Evolutionary conservation across 1,140 invertebrate genomes (phyloP).

Genomic region (Eriosoma lanigerum): DNA sequence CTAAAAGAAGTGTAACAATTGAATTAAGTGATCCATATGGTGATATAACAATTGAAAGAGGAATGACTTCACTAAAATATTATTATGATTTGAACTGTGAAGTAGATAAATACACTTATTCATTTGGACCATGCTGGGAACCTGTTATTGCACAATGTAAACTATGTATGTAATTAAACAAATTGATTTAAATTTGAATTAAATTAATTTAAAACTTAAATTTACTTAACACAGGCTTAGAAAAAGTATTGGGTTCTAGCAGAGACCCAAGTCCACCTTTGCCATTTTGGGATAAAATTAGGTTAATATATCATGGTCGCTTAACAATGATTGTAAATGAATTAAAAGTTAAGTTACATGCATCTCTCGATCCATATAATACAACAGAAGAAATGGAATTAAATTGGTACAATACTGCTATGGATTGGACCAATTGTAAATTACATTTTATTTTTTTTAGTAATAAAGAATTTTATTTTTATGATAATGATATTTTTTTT

Average conservation of each 20-base stretch:
- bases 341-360: slow-evolving; percentile 86
- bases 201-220: not conserved
- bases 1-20: slow-evolving; percentile 70
- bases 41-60: slow-evolving; percentile 72
- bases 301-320: slow-evolving; percentile 88
- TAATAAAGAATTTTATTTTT: not conserved
- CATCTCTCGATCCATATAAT: slow-evolving; percentile 96
- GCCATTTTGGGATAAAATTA: slow-evolving; percentile 97
- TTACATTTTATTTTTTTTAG: slow-evolving; percentile 54
- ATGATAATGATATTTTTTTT: slow-evolving; percentile 53
- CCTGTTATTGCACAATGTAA: slow-evolving; percentile 95
- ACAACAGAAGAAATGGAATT: slow-evolving; percentile 98
- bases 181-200: not conserved
- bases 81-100: slow-evolving; percentile 98
- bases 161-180: slow-evolving; percentile 65
- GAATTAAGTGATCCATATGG: slow-evolving; percentile 76
- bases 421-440: slow-evolving; percentile 94
- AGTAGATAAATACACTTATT: slow-evolving; percentile 82
- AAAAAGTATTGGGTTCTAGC: slow-evolving; percentile 81
- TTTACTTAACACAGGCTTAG: slow-evolving; percentile 65
- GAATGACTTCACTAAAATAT: slow-evolving; percentile 94
- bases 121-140: slow-evolving; percentile 98
- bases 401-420: slow-evolving; percentile 85
- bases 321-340: slow-evolving; percentile 83
- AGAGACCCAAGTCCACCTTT: slow-evolving; percentile 90